Percentiles rank a stretch among this genome's conserved stretches.
Conservation (phyloP, 1,140 invertebrate genomes). For the Arctopsyche grandis region DNA sequence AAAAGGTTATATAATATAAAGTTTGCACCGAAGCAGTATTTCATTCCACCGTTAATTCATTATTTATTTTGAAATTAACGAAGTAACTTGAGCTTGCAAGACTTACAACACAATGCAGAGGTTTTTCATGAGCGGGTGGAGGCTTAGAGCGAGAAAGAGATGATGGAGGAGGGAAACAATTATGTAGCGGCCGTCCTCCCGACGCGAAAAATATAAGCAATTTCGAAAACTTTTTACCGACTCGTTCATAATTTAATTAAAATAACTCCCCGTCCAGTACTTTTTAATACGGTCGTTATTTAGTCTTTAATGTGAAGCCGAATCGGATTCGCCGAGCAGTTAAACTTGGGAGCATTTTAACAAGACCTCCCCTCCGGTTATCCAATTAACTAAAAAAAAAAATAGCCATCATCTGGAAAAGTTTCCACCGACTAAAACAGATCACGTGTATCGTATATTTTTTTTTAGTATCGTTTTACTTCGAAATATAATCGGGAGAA, state of each 20-base stretch:
- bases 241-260: conserved; percentile 5
- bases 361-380: background rate
- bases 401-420: background rate
- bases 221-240: background rate
- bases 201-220: background rate
- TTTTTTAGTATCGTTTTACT: background rate
- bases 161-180: no score
- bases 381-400: background rate
- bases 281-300: conserved; percentile 21
- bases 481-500: background rate
- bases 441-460: background rate
- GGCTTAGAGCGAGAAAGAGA: no score
- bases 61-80: no score
- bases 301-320: background rate
- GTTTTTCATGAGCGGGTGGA: no score
- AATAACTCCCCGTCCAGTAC: background rate
- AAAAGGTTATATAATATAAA: no score
- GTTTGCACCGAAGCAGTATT: no score
- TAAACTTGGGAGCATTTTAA: background rate
- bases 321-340: background rate
- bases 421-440: background rate
- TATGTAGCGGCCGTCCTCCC: background rate
- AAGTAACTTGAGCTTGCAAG: no score
- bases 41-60: no score
- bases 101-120: no score